A percentile compares a stretch with the other conserved stretches of the same genome.
Evolutionary conservation across 2,113 vertebrate species (phyloP).

Genomic region (Dromiciops gliroides): DNA sequence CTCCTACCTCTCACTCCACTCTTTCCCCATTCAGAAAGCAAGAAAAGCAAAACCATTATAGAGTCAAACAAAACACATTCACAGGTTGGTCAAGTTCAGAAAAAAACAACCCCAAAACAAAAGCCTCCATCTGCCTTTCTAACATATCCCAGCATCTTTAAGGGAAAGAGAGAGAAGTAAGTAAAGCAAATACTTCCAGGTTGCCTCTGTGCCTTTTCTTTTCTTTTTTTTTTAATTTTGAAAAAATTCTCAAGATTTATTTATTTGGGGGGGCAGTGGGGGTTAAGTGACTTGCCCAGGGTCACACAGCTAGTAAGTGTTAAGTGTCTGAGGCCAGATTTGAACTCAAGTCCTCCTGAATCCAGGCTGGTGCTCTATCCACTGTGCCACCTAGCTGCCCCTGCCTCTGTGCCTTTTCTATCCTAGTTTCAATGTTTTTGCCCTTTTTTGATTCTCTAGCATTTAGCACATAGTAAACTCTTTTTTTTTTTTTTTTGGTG

Average conservation of each 20-base stretch:
- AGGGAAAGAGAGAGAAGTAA: not conserved
- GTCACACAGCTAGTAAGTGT: no score
- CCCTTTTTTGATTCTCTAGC: not conserved
- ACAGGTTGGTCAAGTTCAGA: not conserved
- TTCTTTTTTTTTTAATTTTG: no score
- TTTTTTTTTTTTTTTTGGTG: no score
- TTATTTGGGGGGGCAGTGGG: no score
- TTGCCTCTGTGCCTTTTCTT: not conserved
- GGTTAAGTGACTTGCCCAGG: no score
- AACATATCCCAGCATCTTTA: not conserved
- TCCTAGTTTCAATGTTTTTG: not conserved
- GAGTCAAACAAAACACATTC: not conserved
- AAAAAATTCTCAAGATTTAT: no score
- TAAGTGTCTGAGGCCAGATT: no score
- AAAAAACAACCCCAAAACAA: not conserved
- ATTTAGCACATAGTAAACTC: not conserved
- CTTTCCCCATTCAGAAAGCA: not conserved
- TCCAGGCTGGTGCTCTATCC: no score
- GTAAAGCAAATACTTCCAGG: not conserved
- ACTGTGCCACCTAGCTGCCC: no score
- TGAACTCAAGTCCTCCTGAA: no score
- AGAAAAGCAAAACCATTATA: not conserved
- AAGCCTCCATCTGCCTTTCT: not conserved
- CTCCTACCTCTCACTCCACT: not conserved
- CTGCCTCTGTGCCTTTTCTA: not conserved